Evolutionary conservation across 2,888 invertebrate species (phyloP).

Genomic region (Crematogaster levior): DNA sequence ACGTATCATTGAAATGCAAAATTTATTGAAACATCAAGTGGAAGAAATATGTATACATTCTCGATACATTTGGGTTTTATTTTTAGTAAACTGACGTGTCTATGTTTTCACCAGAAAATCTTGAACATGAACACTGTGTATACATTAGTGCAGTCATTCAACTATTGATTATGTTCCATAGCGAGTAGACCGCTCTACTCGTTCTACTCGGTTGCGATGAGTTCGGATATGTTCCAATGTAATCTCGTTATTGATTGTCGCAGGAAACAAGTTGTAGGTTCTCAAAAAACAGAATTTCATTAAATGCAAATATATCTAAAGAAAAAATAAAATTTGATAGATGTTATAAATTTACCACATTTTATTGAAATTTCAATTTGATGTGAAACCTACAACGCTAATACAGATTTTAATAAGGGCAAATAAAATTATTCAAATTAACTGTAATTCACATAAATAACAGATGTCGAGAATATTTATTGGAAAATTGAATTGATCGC

Average conservation of each 20-base stretch:
- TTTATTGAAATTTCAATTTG: too few species aligned
- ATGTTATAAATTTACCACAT: too few species aligned
- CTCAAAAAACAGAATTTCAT: constrained; percentile 47
- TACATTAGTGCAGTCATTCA: constrained; percentile 24
- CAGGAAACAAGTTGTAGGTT: neutral
- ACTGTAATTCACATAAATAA: neutral
- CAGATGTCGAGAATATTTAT: constrained; percentile 9
- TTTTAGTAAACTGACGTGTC: constrained; percentile 3
- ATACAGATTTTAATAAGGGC: neutral
- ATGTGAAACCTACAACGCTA: neutral
- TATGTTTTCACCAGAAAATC: neutral
- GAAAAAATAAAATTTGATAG: too few species aligned
- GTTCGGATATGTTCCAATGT: neutral
- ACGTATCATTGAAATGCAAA: neutral
- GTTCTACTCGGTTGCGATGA: constrained; percentile 29
- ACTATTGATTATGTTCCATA: constrained; percentile 42
- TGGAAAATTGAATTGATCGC: neutral
- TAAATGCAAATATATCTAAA: constrained; percentile 54
- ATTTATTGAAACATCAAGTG: neutral
- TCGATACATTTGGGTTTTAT: neutral
- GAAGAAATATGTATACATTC: neutral
- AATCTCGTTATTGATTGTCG: constrained; percentile 37
- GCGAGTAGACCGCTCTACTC: neutral
- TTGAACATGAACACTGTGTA: neutral
- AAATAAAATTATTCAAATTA: neutral